phyloP scores from a whole-genome alignment of 2,888 invertebrate genomes.

The Slavum lentiscoides region DNA sequence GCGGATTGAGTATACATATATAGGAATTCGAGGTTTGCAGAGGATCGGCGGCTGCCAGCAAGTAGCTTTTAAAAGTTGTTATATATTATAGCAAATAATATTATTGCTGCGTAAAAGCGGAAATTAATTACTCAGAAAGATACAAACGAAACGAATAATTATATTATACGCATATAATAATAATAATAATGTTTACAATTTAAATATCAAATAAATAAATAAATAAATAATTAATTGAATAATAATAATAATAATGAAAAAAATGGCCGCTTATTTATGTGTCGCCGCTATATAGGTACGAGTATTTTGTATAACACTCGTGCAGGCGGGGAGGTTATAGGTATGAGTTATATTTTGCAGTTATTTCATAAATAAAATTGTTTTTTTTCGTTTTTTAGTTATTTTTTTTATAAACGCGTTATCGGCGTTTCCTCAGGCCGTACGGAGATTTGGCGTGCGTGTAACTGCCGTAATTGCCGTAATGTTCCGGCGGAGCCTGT shows the following conservation, averaged over 20 bases:
- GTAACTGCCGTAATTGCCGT: not conserved
- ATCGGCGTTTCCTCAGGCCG: constrained; percentile 12
- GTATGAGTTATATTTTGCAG: no score
- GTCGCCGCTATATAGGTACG: not conserved
- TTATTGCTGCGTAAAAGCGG: not conserved
- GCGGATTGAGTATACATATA: no score
- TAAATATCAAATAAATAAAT: not conserved
- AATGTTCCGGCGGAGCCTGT: not conserved
- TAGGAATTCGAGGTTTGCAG: no score
- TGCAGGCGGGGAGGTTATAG: no score
- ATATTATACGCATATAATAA: not conserved
- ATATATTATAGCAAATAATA: not conserved
- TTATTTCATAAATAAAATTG: no score
- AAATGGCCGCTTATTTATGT: not conserved
- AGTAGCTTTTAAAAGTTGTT: no score
- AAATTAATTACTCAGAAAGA: not conserved
- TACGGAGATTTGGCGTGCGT: no score
- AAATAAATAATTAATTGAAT: no score
- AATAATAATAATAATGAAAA: not conserved
- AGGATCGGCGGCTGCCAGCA: no score
- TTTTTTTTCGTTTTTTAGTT: no score
- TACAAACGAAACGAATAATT: not conserved
- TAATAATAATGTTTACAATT: not conserved
- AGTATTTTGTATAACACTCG: not conserved
- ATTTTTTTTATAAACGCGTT: not conserved